Evolutionary conservation across 2,113 vertebrate species (phyloP).

Genomic region (Jacana jacana): DNA sequence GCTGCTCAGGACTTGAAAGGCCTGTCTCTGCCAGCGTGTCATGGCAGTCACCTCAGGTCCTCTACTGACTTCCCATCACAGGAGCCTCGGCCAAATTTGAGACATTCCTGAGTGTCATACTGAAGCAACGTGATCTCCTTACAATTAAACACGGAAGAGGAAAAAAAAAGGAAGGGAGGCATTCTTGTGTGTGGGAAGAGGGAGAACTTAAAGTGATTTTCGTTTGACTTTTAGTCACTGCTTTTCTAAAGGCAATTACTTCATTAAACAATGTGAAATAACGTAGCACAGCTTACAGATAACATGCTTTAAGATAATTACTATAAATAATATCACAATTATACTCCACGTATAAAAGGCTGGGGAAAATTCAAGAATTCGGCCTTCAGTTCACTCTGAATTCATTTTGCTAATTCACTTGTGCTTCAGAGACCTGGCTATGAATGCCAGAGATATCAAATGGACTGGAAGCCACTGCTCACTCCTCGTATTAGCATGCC

Average conservation of each 20-base stretch:
- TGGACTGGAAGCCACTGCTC: conserved; percentile 5
- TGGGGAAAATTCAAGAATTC: neutral
- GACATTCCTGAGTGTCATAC: neutral
- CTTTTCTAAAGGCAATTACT: conserved; percentile 45
- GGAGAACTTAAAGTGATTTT: conserved; percentile 5
- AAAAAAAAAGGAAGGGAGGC: neutral
- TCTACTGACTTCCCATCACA: neutral
- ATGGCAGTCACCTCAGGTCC: neutral
- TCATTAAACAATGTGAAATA: conserved; percentile 47
- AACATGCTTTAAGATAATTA: conserved; percentile 61
- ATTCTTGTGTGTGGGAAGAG: neutral
- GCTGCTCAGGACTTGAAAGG: neutral
- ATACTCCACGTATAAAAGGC: conserved; percentile 1
- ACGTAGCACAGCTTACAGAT: conserved; percentile 34
- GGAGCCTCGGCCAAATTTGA: neutral
- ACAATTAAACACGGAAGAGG: neutral
- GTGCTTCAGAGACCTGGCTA: neutral
- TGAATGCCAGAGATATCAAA: neutral
- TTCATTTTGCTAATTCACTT: conserved; percentile 41
- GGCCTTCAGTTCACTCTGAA: neutral
- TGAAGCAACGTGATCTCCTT: neutral
- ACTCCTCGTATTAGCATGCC: conserved; percentile 24
- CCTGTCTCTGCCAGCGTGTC: neutral
- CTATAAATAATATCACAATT: conserved; percentile 60
- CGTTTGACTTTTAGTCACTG: conserved; percentile 13